Conservation (phyloP, 2,888 invertebrate genomes). For the Oscheius sp. region DNA sequence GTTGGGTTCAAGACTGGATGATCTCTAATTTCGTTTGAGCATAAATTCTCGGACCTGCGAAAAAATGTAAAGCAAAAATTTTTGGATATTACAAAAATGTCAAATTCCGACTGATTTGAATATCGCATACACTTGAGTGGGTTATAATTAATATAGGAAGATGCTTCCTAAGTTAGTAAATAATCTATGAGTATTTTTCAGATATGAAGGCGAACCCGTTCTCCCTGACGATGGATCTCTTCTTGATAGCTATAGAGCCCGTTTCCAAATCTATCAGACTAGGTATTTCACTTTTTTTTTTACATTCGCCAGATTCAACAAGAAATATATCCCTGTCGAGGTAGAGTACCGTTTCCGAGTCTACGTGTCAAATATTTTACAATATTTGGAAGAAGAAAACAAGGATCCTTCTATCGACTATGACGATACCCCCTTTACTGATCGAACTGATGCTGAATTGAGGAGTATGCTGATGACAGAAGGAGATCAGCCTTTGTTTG, state of each 20-base stretch:
- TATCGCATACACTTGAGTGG: no score
- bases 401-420: conserved; percentile 34
- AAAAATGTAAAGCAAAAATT: no score
- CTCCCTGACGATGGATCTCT: not conserved
- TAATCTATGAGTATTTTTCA: no score
- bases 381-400: conserved; percentile 35
- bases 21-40: no score
- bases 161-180: no score
- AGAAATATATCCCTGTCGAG: not conserved
- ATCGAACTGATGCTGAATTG: conserved; percentile 40
- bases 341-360: conserved; percentile 27
- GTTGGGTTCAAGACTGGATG: no score
- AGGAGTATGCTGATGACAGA: not conserved
- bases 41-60: no score
- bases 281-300: no score
- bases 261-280: no score
- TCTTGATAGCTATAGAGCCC: not conserved
- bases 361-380: conserved; percentile 31
- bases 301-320: not conserved
- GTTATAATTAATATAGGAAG: no score
- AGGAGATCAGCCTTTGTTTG: not conserved
- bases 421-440: conserved; percentile 42
- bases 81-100: no score
- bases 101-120: no score
- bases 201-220: conserved; percentile 6